A percentile compares a stretch with the other conserved stretches of the same genome.
These are phyloP conservation scores for Trogon melanurus DNA, from an alignment of 2,113 vertebrate species.

Conservation along the genomic window DNA sequence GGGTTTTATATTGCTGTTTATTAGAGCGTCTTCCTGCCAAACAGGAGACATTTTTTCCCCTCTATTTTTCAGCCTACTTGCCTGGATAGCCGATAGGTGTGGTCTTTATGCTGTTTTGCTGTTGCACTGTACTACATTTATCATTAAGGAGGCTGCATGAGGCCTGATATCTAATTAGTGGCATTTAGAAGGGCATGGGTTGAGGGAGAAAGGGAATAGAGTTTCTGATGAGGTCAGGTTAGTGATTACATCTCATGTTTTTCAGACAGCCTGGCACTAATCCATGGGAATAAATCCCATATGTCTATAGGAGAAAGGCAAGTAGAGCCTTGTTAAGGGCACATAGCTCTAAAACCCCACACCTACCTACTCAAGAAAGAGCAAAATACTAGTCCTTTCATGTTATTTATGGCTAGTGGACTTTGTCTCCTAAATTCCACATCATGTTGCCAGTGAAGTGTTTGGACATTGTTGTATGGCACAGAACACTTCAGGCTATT, in stretches of 20 bases:
- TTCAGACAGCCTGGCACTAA: conserved; percentile 6
- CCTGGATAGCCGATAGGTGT: not conserved
- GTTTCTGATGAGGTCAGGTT: conserved; percentile 48
- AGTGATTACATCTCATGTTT: conserved; percentile 28
- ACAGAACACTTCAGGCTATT: not conserved
- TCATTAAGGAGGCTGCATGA: conserved; percentile 26
- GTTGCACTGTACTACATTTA: conserved; percentile 14
- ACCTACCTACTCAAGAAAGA: not conserved
- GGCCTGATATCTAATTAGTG: conserved; percentile 8
- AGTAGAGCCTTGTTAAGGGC: not conserved
- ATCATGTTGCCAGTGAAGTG: not conserved
- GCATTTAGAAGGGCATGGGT: conserved; percentile 45
- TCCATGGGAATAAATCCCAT: not conserved
- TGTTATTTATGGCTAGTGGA: not conserved
- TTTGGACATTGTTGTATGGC: not conserved
- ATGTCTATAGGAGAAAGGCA: not conserved
- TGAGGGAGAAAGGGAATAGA: conserved; percentile 31
- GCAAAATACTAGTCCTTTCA: not conserved
- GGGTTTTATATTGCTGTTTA: not conserved
- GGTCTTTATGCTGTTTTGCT: not conserved
- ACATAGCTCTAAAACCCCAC: not conserved
- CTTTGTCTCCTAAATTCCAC: not conserved
- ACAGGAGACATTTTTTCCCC: not conserved
- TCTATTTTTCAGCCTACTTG: not conserved
- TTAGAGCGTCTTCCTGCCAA: not conserved